Conservation (phyloP, 2,797 vertebrate genomes). For the Phoeniculus purpureus region DNA sequence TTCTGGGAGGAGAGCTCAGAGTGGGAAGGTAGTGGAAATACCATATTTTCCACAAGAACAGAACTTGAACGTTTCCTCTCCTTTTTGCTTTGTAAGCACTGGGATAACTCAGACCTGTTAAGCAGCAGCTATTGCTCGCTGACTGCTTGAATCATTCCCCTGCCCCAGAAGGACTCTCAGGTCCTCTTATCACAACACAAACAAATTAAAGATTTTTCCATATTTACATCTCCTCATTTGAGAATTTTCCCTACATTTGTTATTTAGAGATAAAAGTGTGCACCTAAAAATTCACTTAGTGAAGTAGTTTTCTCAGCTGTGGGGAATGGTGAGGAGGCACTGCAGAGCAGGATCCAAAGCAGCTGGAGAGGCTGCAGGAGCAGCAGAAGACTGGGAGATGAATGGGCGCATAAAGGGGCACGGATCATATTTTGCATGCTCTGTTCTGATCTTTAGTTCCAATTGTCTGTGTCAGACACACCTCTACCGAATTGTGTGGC, state of each 20-base stretch:
- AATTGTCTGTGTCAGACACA: not conserved
- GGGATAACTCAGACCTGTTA: not conserved
- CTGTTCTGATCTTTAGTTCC: constrained; percentile 4
- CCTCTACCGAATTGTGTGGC: not conserved
- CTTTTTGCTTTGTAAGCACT: not conserved
- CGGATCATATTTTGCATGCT: not conserved
- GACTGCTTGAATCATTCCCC: not conserved
- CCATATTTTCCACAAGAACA: not conserved
- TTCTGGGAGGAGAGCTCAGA: not conserved
- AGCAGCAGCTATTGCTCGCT: not conserved
- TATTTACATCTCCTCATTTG: constrained; percentile 30
- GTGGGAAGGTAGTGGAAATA: not conserved
- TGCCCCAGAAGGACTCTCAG: constrained; percentile 2
- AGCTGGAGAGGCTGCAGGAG: not conserved
- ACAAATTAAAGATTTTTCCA: constrained; percentile 26
- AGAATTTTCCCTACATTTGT: constrained; percentile 27
- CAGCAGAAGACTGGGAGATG: constrained; percentile 24
- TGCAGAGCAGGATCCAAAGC: constrained; percentile 32
- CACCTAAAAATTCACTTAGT: constrained; percentile 45
- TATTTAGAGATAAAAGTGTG: constrained; percentile 46
- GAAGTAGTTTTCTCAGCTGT: constrained; percentile 37
- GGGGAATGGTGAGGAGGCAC: constrained; percentile 27
- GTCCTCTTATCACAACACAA: constrained; percentile 11
- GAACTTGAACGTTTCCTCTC: not conserved
- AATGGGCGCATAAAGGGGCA: not conserved